Evolutionary conservation across 2,797 vertebrate species (phyloP).

Genomic region (Megaceryle alcyon): DNA sequence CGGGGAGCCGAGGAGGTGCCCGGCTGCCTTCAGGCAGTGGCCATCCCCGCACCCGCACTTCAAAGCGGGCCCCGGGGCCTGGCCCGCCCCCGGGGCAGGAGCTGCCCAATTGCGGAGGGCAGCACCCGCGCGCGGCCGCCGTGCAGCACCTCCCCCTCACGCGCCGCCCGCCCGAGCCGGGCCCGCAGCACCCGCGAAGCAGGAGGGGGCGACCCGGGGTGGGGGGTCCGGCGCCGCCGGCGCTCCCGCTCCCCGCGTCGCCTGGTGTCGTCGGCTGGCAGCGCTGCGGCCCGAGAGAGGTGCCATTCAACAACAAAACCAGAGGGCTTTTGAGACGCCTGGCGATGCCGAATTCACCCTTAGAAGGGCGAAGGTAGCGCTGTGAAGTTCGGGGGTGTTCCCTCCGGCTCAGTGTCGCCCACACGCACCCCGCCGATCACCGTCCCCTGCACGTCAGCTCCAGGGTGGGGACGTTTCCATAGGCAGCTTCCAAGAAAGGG

Average conservation of each 20-base stretch:
- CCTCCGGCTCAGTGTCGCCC: not conserved
- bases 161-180: not conserved
- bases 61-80: not conserved
- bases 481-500: not conserved
- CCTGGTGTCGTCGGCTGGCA: no score
- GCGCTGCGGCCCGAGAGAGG: fast-evolving
- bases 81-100: conserved; percentile 59
- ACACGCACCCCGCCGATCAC: fast-evolving
- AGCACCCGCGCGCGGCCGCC: not conserved
- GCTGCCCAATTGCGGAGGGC: conserved; percentile 32
- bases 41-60: conserved; percentile 29
- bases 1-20: not conserved
- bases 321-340: not conserved
- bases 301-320: not conserved
- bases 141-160: not conserved
- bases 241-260: fast-evolving
- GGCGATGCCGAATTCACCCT: not conserved
- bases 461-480: not conserved
- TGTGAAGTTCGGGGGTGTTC: not conserved
- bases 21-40: conserved; percentile 8
- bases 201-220: not conserved
- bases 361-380: not conserved
- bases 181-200: not conserved
- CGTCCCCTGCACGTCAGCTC: not conserved
- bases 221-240: fast-evolving